A percentile compares a stretch with the other conserved stretches of the same genome.
These are phyloP conservation scores for Drosophila elegans DNA, from an alignment of 1,140 invertebrate genomes.

Conservation along the genomic window DNA sequence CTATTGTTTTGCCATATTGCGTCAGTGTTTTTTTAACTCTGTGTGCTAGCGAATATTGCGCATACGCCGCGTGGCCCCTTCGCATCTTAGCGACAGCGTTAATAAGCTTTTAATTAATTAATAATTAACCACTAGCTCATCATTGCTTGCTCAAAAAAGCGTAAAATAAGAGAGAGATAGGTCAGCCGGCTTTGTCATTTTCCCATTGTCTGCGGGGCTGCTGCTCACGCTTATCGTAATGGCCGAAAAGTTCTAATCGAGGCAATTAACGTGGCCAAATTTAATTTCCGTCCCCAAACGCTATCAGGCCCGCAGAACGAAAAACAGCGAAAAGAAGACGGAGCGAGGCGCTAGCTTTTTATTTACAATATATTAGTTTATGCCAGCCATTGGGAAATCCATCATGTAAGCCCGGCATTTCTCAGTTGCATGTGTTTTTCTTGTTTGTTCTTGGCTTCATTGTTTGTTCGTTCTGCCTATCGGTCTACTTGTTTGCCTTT, in stretches of 20 bases:
- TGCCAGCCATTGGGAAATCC: constrained; percentile 69
- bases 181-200: constrained; percentile 45
- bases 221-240: constrained; percentile 74
- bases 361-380: constrained; percentile 79
- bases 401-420: constrained; percentile 72
- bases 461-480: constrained; percentile 45
- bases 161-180: constrained; percentile 12
- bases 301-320: constrained; percentile 49
- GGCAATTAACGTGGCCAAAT: constrained; percentile 81
- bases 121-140: constrained; percentile 71
- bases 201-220: constrained; percentile 28
- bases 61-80: constrained; percentile 28
- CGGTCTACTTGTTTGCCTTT: constrained; percentile 26
- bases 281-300: constrained; percentile 76
- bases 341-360: constrained; percentile 44
- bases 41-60: constrained; percentile 20
- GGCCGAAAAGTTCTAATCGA: constrained; percentile 79
- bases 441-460: constrained; percentile 27
- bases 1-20: constrained; percentile 37
- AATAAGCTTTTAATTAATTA: constrained; percentile 79
- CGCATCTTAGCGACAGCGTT: constrained; percentile 9
- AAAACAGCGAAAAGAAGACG: constrained; percentile 14
- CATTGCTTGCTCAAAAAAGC: constrained; percentile 15
- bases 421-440: constrained; percentile 42
- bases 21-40: constrained; percentile 22